These are phyloP conservation scores for Dipodomys stephensi DNA, from an alignment of 2,113 vertebrate species.

Conservation along the genomic window DNA sequence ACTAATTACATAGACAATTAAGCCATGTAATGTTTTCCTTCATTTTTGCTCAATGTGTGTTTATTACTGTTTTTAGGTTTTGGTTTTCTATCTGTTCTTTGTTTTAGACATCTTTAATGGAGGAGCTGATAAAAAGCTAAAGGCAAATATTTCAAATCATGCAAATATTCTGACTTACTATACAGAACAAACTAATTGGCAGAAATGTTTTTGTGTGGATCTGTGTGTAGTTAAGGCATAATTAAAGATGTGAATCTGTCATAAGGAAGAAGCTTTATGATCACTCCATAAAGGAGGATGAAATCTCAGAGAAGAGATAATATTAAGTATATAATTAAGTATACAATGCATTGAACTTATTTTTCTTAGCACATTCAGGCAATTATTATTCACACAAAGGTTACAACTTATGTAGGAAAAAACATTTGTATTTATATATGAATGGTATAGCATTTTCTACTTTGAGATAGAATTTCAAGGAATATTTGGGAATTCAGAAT, in stretches of 20 bases:
- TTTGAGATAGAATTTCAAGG: neutral
- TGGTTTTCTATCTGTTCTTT: neutral
- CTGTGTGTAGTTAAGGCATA: neutral
- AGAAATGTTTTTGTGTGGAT: neutral
- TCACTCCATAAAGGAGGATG: neutral
- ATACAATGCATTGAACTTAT: neutral
- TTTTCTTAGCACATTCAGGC: neutral
- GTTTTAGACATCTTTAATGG: slow-evolving; percentile 9
- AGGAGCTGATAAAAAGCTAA: slow-evolving; percentile 9
- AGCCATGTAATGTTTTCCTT: neutral
- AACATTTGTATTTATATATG: neutral
- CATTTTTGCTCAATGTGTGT: neutral
- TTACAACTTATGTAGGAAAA: neutral
- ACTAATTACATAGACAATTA: slow-evolving; percentile 13
- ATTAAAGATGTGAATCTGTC: neutral
- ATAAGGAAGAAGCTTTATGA: slow-evolving; percentile 15
- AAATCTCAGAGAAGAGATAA: neutral
- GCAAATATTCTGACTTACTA: neutral
- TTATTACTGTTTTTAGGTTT: neutral
- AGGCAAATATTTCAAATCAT: slow-evolving; percentile 17
- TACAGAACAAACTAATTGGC: neutral
- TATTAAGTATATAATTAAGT: neutral
- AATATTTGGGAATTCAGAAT: neutral
- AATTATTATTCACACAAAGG: neutral
- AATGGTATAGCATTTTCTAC: neutral